Conservation (phyloP, 2,113 vertebrate genomes). For the Paraplagusia blochii region DNA sequence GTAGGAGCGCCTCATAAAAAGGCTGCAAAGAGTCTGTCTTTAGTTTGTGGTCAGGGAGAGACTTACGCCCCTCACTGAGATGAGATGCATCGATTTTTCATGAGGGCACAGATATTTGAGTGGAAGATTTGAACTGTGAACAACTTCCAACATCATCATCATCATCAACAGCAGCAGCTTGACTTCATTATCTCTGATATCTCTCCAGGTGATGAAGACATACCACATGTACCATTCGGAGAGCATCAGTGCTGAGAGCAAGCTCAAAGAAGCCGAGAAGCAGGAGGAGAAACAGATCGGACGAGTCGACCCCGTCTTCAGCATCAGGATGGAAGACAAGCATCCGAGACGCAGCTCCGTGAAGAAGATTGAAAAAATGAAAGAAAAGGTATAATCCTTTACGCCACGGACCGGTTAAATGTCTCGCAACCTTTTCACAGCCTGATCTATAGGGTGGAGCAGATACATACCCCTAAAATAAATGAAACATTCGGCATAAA, state of each 20-base stretch:
- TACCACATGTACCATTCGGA: conserved; percentile 99
- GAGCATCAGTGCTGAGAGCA: conserved; percentile 94
- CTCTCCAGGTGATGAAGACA: conserved; percentile 94
- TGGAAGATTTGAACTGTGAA: conserved; percentile 14
- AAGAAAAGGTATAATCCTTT: conserved; percentile 87
- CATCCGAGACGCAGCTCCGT: conserved; percentile 93
- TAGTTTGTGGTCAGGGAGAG: conserved; percentile 43
- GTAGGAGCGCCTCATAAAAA: conserved; percentile 12
- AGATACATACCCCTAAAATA: no score
- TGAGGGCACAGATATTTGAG: conserved; percentile 25
- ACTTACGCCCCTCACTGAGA: conserved; percentile 10
- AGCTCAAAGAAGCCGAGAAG: conserved; percentile 96
- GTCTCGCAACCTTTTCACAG: no score
- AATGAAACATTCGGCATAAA: no score
- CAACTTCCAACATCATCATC: no score
- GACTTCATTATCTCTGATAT: background rate
- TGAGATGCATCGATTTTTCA: conserved; percentile 37
- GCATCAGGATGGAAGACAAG: conserved; percentile 89
- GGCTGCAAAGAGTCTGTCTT: conserved; percentile 34
- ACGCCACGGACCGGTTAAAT: background rate
- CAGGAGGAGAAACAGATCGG: conserved; percentile 97
- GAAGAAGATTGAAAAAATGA: conserved; percentile 99
- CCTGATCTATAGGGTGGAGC: no score
- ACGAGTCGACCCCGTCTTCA: conserved; percentile 88
- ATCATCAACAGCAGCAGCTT: no score